Evolutionary conservation across 1,140 invertebrate genomes (phyloP).

Genomic region (Steinernema feltiae): DNA sequence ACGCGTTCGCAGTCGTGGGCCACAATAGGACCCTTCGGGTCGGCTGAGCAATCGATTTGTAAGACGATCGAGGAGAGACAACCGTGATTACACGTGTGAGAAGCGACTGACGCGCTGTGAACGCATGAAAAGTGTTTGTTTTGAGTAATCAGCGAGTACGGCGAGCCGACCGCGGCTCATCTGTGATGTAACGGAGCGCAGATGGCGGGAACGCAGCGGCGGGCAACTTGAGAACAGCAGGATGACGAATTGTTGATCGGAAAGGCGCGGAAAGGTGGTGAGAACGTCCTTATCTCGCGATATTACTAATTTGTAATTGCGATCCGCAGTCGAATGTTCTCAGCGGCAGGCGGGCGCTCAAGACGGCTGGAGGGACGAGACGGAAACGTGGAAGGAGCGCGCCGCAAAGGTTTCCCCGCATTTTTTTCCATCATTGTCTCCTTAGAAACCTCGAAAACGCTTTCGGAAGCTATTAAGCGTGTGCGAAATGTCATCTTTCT

Average conservation of each 20-base stretch:
- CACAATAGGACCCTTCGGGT: background rate
- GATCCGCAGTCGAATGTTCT: too few species aligned
- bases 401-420: too few species aligned
- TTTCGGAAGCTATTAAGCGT: background rate
- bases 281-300: too few species aligned
- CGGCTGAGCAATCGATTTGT: background rate
- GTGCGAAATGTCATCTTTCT: too few species aligned
- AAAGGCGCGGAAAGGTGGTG: background rate
- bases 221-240: background rate
- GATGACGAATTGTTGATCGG: background rate
- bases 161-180: background rate
- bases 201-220: background rate
- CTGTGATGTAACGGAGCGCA: background rate
- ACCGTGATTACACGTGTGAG: too few species aligned
- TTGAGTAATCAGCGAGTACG: background rate
- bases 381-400: too few species aligned
- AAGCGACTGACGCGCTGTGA: background rate
- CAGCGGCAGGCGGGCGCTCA: too few species aligned
- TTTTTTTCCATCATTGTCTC: too few species aligned
- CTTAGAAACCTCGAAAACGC: background rate
- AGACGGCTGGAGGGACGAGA: too few species aligned
- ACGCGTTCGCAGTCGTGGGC: background rate
- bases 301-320: too few species aligned
- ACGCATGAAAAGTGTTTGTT: conserved; percentile 6
- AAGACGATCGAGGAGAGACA: background rate